Evolutionary conservation across 2,888 invertebrate species (phyloP), one percentile per base, ranked within the genome.

Genomic region (Camponotus fellah): DNA sequence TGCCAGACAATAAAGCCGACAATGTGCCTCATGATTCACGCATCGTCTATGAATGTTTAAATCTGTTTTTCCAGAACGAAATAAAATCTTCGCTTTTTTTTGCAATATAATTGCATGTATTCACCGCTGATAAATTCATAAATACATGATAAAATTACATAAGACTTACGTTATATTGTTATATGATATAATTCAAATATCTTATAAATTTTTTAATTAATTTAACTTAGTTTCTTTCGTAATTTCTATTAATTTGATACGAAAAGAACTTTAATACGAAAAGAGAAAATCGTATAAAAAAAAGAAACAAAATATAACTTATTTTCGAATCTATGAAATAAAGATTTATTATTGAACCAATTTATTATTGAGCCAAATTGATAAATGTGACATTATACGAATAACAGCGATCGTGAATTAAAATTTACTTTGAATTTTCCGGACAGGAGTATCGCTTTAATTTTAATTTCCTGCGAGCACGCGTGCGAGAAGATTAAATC

Each of bases 401-500:
- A 71, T 64, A 43, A 75, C 21, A 75, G 14, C 64, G 34, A 64
- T n/a, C n/a, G 64, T 21, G 9, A 43, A 64, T 68, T 40, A 26
- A 76, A 66, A 37, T 71, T 43, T 40, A 17, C 17, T n/a, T 43
- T 17, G 8, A 12, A 69, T 58, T 69, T 69, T 79, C 21, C 37
- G 21, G 12, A 2, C 14, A 46, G 60, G 46, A 34, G 46, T 46
- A 26, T n/a, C 60, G 46, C 60, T 80, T 80, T 80, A 60, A 72
- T 80, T 80, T 80, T 80, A 72, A 80, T 72, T 80, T 80, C 46
- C 37, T 46, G 74, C 21, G 34, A 21, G 74, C 60, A 72, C 34
- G 21, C 46, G 74, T 72, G 74, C 60, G 74, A 60, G 46, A n/a
- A 60, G 74, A 80, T 80, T 60, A 80, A 80, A 74, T 80, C 60